Percentiles rank a stretch among this genome's conserved stretches.
Evolutionary conservation across 2,888 invertebrate genomes (phyloP).

Genomic region (Cyaniris semiargus): DNA sequence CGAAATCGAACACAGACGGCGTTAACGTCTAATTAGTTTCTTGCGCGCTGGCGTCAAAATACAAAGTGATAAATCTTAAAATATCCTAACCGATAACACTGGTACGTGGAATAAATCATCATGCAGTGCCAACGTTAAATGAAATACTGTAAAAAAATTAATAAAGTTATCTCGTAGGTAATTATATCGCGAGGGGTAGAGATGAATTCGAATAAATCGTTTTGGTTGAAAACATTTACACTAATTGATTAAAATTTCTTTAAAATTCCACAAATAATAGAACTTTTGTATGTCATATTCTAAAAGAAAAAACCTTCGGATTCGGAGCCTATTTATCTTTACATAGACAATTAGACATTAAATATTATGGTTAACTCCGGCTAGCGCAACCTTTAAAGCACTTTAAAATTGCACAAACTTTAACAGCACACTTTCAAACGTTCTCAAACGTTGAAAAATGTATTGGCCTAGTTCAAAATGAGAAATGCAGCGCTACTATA

Average conservation of each 20-base stretch:
- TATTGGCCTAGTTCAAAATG: not conserved
- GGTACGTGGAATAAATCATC: constrained; percentile 30
- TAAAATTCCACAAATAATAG: too few relatives aligned
- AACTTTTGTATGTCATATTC: not conserved
- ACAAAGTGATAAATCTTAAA: constrained; percentile 32
- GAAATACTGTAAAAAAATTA: constrained; percentile 26
- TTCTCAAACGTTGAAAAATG: not conserved
- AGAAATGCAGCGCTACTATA: not conserved
- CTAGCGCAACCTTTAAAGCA: not conserved
- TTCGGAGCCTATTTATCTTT: not conserved
- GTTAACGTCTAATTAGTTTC: constrained; percentile 17
- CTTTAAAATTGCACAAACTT: not conserved
- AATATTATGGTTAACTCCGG: not conserved
- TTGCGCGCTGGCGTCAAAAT: not conserved
- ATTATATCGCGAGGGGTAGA: not conserved
- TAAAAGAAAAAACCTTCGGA: not conserved
- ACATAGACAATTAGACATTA: too few relatives aligned
- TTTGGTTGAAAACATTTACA: not conserved
- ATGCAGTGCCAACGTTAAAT: constrained; percentile 4
- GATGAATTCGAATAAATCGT: not conserved
- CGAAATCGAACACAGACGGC: not conserved
- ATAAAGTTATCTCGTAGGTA: constrained; percentile 3
- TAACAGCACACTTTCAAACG: not conserved
- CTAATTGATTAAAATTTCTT: too few relatives aligned
- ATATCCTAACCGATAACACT: constrained; percentile 21